These are phyloP conservation scores for Druceiella hillmani DNA, from an alignment of 2,888 invertebrate genomes.

Conservation along the genomic window DNA sequence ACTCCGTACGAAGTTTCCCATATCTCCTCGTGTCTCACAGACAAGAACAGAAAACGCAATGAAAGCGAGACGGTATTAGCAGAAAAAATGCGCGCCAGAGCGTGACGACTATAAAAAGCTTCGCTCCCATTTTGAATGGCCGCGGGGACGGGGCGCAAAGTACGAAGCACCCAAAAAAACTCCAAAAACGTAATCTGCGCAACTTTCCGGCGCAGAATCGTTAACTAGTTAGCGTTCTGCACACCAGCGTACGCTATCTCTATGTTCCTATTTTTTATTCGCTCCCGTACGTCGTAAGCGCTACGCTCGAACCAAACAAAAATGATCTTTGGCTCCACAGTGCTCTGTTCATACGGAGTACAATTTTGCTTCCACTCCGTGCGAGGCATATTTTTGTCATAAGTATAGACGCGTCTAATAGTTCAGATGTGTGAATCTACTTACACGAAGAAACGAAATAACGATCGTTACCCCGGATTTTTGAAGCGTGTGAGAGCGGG, in stretches of 20 bases:
- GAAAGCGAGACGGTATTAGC: conserved; percentile 32
- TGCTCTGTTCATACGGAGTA: too few species aligned
- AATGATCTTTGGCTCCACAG: too few species aligned
- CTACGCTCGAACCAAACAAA: conserved; percentile 22
- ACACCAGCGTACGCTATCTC: conserved; percentile 49
- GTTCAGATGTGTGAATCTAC: too few species aligned
- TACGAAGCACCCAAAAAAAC: conserved; percentile 52
- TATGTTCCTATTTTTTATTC: conserved; percentile 55
- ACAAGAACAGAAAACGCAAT: conserved; percentile 28
- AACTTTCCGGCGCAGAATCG: conserved; percentile 57
- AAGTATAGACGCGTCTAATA: conserved; percentile 20
- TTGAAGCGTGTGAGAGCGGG: conserved; percentile 45
- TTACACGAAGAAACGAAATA: conserved; percentile 56
- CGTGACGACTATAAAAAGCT: conserved; percentile 50
- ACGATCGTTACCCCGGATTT: conserved; percentile 46
- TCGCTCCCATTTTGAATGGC: too few species aligned
- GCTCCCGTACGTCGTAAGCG: conserved; percentile 26
- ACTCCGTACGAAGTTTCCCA: not conserved
- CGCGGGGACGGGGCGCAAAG: conserved; percentile 49
- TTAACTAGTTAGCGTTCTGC: conserved; percentile 53
- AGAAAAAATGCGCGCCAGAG: conserved; percentile 45
- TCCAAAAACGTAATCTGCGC: conserved; percentile 56
- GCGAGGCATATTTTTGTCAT: conserved; percentile 35
- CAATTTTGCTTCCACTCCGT: conserved; percentile 22
- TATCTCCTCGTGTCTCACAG: conserved; percentile 20